Percentiles rank a stretch among this genome's conserved stretches.
These are phyloP conservation scores for Trachelus iudaicus DNA, from an alignment of 2,888 invertebrate genomes.

Conservation along the genomic window DNA sequence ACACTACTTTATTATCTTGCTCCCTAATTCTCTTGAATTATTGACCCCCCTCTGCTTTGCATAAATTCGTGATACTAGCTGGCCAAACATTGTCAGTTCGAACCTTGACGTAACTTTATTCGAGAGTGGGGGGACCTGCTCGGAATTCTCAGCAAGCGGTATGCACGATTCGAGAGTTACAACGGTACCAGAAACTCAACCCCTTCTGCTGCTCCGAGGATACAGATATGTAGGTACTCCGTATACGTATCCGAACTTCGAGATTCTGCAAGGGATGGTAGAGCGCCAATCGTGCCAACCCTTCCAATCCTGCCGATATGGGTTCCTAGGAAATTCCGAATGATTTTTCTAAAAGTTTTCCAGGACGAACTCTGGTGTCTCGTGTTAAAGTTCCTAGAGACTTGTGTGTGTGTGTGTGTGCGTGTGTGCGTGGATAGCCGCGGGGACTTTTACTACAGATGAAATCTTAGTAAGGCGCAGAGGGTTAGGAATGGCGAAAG, in stretches of 20 bases:
- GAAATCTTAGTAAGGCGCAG: not conserved
- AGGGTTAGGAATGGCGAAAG: not conserved
- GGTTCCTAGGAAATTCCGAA: constrained; percentile 17
- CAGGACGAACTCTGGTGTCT: constrained; percentile 27
- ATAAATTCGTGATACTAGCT: not conserved
- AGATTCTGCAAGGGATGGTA: not conserved
- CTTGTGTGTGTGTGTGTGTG: not conserved
- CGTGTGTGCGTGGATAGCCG: not conserved
- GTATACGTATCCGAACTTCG: not conserved
- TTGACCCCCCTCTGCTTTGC: not conserved
- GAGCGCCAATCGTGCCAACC: not conserved
- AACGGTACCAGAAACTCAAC: not conserved
- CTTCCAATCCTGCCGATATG: not conserved
- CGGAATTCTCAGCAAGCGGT: not conserved
- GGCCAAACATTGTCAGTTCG: not conserved
- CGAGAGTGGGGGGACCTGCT: not conserved
- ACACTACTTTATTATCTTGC: not conserved
- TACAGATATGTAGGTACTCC: not conserved
- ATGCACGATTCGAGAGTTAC: not conserved
- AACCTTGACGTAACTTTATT: not conserved
- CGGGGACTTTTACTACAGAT: not conserved
- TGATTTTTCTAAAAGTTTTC: constrained; percentile 57
- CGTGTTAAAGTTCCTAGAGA: constrained; percentile 24
- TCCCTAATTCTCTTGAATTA: not conserved
- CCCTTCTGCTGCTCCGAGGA: not conserved